Base-by-base conservation (phyloP, 2,888 invertebrate genomes). In the Tortricodes alternella region DNA sequence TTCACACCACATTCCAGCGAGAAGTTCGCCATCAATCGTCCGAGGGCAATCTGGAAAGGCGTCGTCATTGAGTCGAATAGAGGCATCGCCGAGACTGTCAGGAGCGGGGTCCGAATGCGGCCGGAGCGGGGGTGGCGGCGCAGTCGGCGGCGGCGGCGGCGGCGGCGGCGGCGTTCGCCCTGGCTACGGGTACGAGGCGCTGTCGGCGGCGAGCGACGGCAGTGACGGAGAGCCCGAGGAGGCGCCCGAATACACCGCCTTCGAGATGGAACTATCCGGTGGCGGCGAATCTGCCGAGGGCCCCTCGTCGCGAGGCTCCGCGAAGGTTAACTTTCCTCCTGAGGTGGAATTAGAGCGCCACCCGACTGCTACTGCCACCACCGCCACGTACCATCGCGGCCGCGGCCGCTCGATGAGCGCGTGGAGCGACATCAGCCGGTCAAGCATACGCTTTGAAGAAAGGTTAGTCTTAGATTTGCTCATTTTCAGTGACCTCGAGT, bases 341-440 rank as follows among this genome's bases (percentile, higher is more conserved):
- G 89, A 87, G 62, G 81, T 92, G 77, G 83, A 89, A 80, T 78
- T 83, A 74, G 91, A 92, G 78, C 79, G 87, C 13, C 76, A 90
- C 15, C 83, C 92, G 8, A 85, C 87, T 1, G 83, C 87, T 35
- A 73, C 90, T 15, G 80, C 90, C 52, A 64, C 89, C 19, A 48
- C 58, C 9, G 72, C 84, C 37, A 75, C 85, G 39, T 85, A 92
- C 63, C 91, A 91, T 65, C 84, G 92, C 13, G 92, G 89, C 60
- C 92, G 86, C 78, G 96, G 93, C 1, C 91, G 94, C 29, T 96
- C 96, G 63, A 95, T 96, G 95, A 96, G 96, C 74, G 96, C 95
- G 32, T 96, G 96, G 96, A 96, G 96, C 73, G 96, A 96, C 75
- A 94, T 96, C 76, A 96, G 96, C 72, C 92, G 96, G 53, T 96